Percentiles rank a stretch among this genome's conserved stretches.
These are phyloP conservation scores for Zygaena filipendulae DNA, from an alignment of 2,888 invertebrate genomes.

Conservation along the genomic window DNA sequence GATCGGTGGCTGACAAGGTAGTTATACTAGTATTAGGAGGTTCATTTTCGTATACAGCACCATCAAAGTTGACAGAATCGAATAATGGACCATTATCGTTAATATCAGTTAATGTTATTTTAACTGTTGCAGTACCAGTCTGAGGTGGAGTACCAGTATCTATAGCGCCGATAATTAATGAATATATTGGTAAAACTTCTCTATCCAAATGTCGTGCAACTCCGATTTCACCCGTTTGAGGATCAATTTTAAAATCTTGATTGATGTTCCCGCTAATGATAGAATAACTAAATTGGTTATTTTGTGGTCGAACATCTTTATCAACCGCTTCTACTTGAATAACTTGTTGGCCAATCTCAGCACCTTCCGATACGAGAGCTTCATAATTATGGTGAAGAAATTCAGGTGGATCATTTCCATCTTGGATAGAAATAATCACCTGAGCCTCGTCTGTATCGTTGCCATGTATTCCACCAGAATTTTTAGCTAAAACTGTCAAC, in stretches of 20 bases:
- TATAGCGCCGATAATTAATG: slow-evolving; percentile 85
- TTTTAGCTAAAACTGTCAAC: slow-evolving; percentile 93
- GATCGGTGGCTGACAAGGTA: slow-evolving; percentile 88
- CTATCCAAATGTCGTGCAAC: slow-evolving; percentile 81
- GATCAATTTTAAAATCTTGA: slow-evolving; percentile 89
- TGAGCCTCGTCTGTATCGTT: slow-evolving; percentile 97
- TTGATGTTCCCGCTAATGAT: slow-evolving; percentile 86
- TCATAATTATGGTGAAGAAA: slow-evolving; percentile 85
- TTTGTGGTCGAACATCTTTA: slow-evolving; percentile 90
- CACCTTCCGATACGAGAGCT: slow-evolving; percentile 84
- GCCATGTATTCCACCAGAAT: slow-evolving; percentile 91
- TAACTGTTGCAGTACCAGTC: slow-evolving; percentile 89
- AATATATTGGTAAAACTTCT: slow-evolving; percentile 80
- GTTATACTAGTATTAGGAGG: slow-evolving; percentile 84
- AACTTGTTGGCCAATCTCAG: slow-evolving; percentile 77
- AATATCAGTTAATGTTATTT: slow-evolving; percentile 84
- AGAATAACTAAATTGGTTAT: slow-evolving; percentile 92
- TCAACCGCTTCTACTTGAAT: slow-evolving; percentile 87
- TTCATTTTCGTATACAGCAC: slow-evolving; percentile 88
- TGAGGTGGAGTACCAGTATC: slow-evolving; percentile 91
- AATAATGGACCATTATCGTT: slow-evolving; percentile 94
- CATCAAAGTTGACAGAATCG: slow-evolving; percentile 75
- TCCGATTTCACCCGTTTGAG: slow-evolving; percentile 85
- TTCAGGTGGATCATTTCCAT: slow-evolving; percentile 96
- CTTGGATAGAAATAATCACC: slow-evolving; percentile 92